Conservation (phyloP, 1,140 invertebrate genomes). For the Drosophila orosa region DNA sequence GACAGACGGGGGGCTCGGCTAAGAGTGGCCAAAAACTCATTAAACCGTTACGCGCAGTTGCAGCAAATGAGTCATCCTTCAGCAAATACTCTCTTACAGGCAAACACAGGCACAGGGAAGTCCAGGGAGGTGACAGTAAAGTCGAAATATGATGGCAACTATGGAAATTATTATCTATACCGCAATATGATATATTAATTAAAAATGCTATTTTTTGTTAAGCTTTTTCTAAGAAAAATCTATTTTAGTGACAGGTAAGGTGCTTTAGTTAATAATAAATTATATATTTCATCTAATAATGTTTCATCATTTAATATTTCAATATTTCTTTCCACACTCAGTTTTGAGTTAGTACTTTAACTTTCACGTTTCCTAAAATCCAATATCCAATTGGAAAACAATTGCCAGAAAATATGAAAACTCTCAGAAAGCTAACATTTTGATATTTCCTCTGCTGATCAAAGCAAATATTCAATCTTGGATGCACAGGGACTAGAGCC, state of each 20-base stretch:
- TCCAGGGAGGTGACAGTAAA: constrained; percentile 11
- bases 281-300: background rate
- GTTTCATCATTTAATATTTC: background rate
- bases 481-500: background rate
- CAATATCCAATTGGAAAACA: background rate
- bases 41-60: constrained; percentile 65
- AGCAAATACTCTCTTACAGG: constrained; percentile 48
- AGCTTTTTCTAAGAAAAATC: background rate
- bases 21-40: constrained; percentile 65
- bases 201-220: background rate
- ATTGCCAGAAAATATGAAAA: background rate
- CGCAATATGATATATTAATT: rapidly evolving
- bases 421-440: constrained; percentile 10
- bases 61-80: constrained; percentile 70
- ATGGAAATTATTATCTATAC: background rate
- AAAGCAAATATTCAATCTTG: constrained; percentile 35
- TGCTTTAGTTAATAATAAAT: too few species aligned
- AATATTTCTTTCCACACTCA: rapidly evolving
- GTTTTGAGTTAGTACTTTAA: too few species aligned
- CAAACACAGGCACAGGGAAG: constrained; percentile 7
- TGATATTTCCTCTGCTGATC: constrained; percentile 13
- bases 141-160: background rate
- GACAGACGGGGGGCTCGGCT: background rate
- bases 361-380: background rate
- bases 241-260: too few species aligned